Conservation (phyloP, 2,888 invertebrate genomes). For the Tetragonisca angustula region DNA sequence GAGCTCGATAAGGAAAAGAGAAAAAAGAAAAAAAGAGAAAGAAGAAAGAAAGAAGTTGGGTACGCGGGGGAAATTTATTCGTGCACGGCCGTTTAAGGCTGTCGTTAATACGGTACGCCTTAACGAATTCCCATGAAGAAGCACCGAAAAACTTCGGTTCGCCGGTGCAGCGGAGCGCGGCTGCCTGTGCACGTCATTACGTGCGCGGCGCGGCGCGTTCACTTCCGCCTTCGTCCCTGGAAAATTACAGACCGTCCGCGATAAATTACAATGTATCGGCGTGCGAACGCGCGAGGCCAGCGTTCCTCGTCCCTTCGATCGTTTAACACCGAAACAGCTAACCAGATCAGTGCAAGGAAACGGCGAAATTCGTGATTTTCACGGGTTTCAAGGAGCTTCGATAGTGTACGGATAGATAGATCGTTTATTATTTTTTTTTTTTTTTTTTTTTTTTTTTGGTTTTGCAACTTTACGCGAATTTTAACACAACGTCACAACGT, state of each 20-base stretch:
- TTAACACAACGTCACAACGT: too few relatives aligned
- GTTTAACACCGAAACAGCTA: conserved; percentile 19
- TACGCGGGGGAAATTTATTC: conserved; percentile 50
- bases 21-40: not conserved
- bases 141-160: conserved; percentile 53
- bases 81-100: conserved; percentile 52
- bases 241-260: conserved; percentile 56
- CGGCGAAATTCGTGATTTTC: too few relatives aligned
- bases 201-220: conserved; percentile 15
- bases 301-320: conserved; percentile 27
- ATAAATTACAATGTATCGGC: conserved; percentile 51
- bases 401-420: too few relatives aligned
- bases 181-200: conserved; percentile 48
- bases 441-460: too few relatives aligned
- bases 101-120: conserved; percentile 52
- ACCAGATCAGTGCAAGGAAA: too few relatives aligned
- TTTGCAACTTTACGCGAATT: too few relatives aligned
- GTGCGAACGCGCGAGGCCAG: conserved; percentile 26
- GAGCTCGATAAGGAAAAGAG: not conserved
- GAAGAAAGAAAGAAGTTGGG: conserved; percentile 17
- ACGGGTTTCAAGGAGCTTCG: too few relatives aligned
- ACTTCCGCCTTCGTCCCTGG: conserved; percentile 60
- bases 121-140: conserved; percentile 52
- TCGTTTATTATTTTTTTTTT: too few relatives aligned
- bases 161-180: conserved; percentile 16